Evolutionary conservation across 2,888 invertebrate genomes (phyloP), one percentile per base, ranked within the genome.

Genomic region (Nebria salina): DNA sequence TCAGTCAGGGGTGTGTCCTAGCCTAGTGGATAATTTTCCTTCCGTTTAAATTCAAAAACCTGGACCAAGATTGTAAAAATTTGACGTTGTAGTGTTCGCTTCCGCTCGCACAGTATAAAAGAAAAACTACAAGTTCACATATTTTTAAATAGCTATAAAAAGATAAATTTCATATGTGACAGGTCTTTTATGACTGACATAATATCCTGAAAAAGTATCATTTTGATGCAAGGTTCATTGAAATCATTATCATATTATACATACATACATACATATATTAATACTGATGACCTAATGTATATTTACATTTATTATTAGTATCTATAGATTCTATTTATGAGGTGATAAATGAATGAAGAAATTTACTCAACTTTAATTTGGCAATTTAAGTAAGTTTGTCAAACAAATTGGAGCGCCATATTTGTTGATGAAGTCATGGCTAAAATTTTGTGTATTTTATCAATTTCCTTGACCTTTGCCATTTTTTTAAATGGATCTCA

Each of bases 401-500:
- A 20, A 20, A 15, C 73, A 73, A 73, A 73, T 73, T 73, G 15
- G n/a, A 75, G 75, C 64, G 70, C 80, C 75, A 74, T 74, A 78
- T 78, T n/a, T 78, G 73, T 72, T 65, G 54, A 80, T 80, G 80
- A 80, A 80, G 80, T 80, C 80, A 80, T 80, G 34, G 75, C 70
- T 74, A 70, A 80, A 75, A 80, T 75, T 80, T 80, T 54, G 54
- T 54, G 54, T 54, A 13, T 15, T 72, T 79, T 79, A 79, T 79
- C 79, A 70, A 11, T 26, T 75, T 75, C 80, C 75, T 75, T 80
- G 80, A 80, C 75, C 80, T 80, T 80, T 75, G 72, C 75, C 75
- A 75, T 75, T 79, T 75, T 75, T 65, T 4, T 70, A 70, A 8
- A 70, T 54, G 3, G 4, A 13, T 54, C 54, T 54, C 13, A 54